Base-by-base conservation (phyloP, 2,797 vertebrate genomes). In the Salarias fasciatus region DNA sequence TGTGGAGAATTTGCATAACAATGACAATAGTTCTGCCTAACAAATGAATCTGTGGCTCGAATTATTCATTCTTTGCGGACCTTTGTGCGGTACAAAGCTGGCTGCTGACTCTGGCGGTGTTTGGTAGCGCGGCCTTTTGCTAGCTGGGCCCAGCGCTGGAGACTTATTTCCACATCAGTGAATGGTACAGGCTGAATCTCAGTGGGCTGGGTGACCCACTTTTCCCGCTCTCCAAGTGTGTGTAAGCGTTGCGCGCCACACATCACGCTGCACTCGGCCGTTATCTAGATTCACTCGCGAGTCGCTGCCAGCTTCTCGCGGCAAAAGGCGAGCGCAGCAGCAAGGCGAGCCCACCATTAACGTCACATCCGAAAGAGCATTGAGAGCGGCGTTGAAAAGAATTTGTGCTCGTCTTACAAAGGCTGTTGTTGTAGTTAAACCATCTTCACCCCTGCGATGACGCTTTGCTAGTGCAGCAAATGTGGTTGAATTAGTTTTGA, bases 161-260 rank as follows among this genome's bases (percentile, higher is more conserved):
- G 77, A 77, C 75, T 89, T 87, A 81, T 82, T 86, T 91, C 85
- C 88, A 84, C 80, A 87, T 89, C 79, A 80, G 59, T 86, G 77
- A 85, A 65, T 74, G 69, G 83, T 86, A 84, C 70, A 84, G 44
- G 79, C 84, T 84, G 78, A 89, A 71, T 92, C 86, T 91, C 87
- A 75, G 72, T 72, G 71, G 86, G 89, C 86, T 65, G 66, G n/a
- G 61, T 88, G 90, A 90, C 90, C 87, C 87, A 92, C 81, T 94
- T 93, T 92, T 59, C 51, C 79, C 70, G 68, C 63, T 61, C 66
- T 79, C 68, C 58, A 73, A 82, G 70, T 83, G 58, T 54, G 53
- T 85, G 77, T 57, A 56, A 80, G 77, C 59, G 11, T 50, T 55
- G 66, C 53, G 53, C 42, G 12, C 60, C 57, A 61, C 33, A 67